Conservation (phyloP, 2,888 invertebrate species). For the Torymus aiolomorphi region DNA sequence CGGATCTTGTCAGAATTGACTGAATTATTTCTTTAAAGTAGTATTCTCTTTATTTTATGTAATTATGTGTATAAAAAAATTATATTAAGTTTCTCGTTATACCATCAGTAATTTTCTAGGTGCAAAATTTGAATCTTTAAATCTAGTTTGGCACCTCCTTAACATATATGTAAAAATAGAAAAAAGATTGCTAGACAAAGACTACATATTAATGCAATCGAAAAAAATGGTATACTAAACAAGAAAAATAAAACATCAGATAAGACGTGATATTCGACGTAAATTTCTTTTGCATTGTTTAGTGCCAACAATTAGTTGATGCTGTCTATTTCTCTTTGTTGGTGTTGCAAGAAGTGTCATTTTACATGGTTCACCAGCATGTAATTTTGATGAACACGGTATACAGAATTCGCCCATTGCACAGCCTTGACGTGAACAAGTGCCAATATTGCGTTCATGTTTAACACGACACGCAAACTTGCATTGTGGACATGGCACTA, state of each 20-base stretch:
- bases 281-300: constrained; percentile 73
- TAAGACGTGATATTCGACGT: constrained; percentile 66
- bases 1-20: too few species aligned
- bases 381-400: constrained; percentile 69
- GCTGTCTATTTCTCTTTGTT: constrained; percentile 69
- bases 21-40: too few species aligned
- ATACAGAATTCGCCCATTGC: constrained; percentile 72
- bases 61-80: too few species aligned
- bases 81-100: too few species aligned
- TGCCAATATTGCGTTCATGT: constrained; percentile 69
- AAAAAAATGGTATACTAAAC: background rate
- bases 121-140: too few species aligned
- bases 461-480: constrained; percentile 72
- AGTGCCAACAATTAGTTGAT: constrained; percentile 69
- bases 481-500: constrained; percentile 72
- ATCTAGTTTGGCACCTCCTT: too few species aligned
- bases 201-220: background rate
- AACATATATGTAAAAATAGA: background rate
- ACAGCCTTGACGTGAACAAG: constrained; percentile 72
- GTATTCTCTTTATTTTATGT: too few species aligned
- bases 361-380: constrained; percentile 69
- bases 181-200: background rate
- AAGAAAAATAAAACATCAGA: constrained; percentile 1
- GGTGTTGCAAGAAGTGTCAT: constrained; percentile 72
- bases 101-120: too few species aligned